These are phyloP conservation scores for Lanistes nyassanus DNA, from an alignment of 1,140 invertebrate genomes.

Conservation along the genomic window DNA sequence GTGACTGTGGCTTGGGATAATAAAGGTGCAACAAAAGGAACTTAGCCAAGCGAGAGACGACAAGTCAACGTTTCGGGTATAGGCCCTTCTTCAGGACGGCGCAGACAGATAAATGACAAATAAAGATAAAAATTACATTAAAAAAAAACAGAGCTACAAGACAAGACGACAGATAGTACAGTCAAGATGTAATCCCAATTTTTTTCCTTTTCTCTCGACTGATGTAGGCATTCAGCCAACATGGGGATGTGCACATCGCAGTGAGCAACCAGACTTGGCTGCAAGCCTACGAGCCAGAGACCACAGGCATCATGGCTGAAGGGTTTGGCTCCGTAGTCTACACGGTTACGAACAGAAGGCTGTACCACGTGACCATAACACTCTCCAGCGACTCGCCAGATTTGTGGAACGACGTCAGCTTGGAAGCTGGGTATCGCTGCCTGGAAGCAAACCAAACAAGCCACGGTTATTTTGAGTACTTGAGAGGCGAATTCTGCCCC, in stretches of 20 bases:
- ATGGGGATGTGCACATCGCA: conserved; percentile 4
- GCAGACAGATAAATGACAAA: too few relatives aligned
- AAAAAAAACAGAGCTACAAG: too few relatives aligned
- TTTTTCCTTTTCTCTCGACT: background rate
- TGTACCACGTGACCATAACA: conserved; percentile 13
- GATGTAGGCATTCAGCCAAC: background rate
- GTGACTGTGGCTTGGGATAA: too few relatives aligned
- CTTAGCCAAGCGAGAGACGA: too few relatives aligned
- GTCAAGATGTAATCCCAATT: too few relatives aligned
- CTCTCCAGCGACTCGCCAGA: background rate
- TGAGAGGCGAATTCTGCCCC: conserved; percentile 3
- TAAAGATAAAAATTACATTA: too few relatives aligned
- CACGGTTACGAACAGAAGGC: background rate
- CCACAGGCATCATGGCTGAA: background rate
- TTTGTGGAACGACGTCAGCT: conserved; percentile 9
- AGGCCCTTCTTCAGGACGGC: too few relatives aligned
- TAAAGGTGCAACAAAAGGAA: too few relatives aligned
- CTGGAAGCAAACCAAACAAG: background rate
- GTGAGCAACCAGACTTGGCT: conserved; percentile 15
- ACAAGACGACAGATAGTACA: too few relatives aligned
- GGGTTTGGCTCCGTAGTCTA: background rate
- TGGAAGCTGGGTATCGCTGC: conserved; percentile 12
- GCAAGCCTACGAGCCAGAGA: conserved; percentile 4
- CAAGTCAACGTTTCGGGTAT: too few relatives aligned
- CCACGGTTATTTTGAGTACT: conserved; percentile 11